Evolutionary conservation across 1,140 invertebrate species (phyloP).

Genomic region (Aleiodes sp.): DNA sequence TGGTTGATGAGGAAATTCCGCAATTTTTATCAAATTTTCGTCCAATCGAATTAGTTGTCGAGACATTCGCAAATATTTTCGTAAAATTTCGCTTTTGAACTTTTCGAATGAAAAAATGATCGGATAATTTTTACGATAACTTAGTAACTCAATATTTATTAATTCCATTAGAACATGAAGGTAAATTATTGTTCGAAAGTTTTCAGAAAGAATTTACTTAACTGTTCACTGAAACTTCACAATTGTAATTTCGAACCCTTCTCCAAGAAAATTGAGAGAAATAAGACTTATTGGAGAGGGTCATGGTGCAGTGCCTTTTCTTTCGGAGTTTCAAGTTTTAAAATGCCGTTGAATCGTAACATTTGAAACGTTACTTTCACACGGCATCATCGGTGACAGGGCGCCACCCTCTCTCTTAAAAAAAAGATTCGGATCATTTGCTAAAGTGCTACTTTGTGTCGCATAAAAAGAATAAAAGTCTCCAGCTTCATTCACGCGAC

Average conservation of each 20-base stretch:
- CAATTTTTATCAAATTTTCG: too few relatives aligned
- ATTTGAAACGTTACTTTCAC: slow-evolving; percentile 7
- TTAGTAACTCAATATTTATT: slow-evolving; percentile 3
- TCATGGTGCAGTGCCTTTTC: background rate
- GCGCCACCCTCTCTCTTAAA: background rate
- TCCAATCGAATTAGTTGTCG: too few relatives aligned
- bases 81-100: too few relatives aligned
- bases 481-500: slow-evolving; percentile 46
- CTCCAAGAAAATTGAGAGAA: background rate
- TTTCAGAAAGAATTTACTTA: slow-evolving; percentile 11
- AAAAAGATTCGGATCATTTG: slow-evolving; percentile 63
- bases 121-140: background rate
- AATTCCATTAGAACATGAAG: slow-evolving; percentile 11
- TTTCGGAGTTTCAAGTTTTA: slow-evolving; percentile 9
- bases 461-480: slow-evolving; percentile 55
- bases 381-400: slow-evolving; percentile 6
- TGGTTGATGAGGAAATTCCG: too few relatives aligned
- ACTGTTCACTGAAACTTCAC: background rate
- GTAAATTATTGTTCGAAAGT: slow-evolving; percentile 7
- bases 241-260: slow-evolving; percentile 4
- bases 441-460: slow-evolving; percentile 67
- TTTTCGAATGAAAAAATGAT: background rate
- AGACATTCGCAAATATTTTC: too few relatives aligned
- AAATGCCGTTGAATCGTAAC: slow-evolving; percentile 14
- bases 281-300: background rate